Conservation (phyloP, 2,113 vertebrate genomes). For the Etheostoma spectabile region DNA sequence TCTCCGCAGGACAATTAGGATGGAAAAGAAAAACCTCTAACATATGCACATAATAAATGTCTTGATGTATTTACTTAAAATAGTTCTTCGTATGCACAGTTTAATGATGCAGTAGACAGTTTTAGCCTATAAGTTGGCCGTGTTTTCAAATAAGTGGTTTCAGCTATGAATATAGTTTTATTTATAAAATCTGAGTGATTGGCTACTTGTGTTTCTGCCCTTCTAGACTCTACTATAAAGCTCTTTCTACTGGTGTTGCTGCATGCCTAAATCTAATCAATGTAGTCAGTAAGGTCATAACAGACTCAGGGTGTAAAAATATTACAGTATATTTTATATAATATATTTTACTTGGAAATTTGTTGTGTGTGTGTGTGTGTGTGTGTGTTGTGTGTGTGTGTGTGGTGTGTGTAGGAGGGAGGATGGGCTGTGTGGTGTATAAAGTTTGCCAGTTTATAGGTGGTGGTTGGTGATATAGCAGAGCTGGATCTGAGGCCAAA, state of each 20-base stretch:
- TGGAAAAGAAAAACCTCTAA: not conserved
- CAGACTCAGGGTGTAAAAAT: not conserved
- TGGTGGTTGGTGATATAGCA: conserved; percentile 91
- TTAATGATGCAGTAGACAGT: not conserved
- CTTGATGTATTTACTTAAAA: not conserved
- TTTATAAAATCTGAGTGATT: not conserved
- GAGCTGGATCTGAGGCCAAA: conserved; percentile 93
- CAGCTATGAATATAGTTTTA: not conserved
- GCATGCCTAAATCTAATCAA: not conserved
- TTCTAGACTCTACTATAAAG: not conserved
- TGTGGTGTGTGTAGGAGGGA: conserved; percentile 87
- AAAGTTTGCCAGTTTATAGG: conserved; percentile 93
- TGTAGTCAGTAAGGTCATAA: not conserved
- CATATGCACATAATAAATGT: not conserved
- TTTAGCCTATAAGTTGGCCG: not conserved
- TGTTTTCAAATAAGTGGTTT: not conserved
- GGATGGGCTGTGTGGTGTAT: conserved; percentile 93
- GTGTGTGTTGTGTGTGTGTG: not conserved
- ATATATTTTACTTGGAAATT: not conserved
- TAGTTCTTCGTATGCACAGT: not conserved
- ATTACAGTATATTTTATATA: too few relatives aligned
- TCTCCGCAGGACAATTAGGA: not conserved
- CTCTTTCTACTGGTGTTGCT: not conserved
- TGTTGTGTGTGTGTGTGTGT: conserved; percentile 1
- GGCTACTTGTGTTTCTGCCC: not conserved